phyloP scores from a whole-genome alignment of 2,888 invertebrate genomes.

The Stenchaetothrips biformis region DNA sequence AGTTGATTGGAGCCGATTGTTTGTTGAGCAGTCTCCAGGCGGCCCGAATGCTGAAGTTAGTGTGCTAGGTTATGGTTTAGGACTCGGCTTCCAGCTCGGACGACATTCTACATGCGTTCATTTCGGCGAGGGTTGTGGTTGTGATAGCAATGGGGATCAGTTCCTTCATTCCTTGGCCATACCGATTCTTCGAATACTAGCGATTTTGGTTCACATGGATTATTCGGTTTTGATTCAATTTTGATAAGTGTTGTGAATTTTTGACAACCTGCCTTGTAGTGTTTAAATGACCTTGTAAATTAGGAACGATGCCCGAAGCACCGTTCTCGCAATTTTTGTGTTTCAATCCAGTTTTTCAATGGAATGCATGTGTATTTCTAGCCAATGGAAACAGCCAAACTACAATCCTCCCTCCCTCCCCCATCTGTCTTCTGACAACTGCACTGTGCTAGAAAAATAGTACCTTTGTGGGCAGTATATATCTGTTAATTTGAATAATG shows the following conservation, averaged over 20 bases:
- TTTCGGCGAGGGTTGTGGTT: neutral
- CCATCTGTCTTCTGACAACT: no score
- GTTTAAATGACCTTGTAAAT: neutral
- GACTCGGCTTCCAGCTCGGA: neutral
- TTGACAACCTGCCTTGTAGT: neutral
- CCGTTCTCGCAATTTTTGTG: no score
- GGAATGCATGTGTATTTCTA: no score
- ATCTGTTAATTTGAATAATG: neutral
- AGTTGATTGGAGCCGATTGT: neutral
- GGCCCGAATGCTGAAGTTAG: neutral
- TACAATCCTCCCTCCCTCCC: no score
- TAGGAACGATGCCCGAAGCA: neutral
- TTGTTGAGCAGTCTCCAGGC: neutral
- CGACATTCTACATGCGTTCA: neutral
- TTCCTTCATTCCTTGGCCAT: neutral
- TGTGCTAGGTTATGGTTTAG: neutral
- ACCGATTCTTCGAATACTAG: neutral
- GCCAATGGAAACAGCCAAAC: no score
- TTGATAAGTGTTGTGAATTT: neutral
- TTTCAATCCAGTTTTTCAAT: no score
- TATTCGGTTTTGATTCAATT: neutral
- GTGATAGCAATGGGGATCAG: no score
- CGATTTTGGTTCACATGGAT: neutral
- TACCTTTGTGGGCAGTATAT: neutral
- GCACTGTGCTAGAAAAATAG: neutral